phyloP scores from a whole-genome alignment of 2,797 vertebrate species.

The Leucoraja ocellata region DNA sequence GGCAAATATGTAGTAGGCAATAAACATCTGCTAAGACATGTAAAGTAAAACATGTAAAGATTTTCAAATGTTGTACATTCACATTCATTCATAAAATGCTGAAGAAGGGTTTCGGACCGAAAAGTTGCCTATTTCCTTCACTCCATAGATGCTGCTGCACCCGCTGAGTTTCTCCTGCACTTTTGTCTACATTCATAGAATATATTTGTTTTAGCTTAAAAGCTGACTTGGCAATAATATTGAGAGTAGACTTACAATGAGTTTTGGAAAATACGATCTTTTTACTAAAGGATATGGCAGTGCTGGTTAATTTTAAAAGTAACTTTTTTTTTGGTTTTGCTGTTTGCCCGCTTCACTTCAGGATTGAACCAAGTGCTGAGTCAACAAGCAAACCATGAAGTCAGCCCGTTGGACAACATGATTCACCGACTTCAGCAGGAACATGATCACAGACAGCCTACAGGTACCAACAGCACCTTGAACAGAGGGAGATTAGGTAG shows the following conservation, averaged over 20 bases:
- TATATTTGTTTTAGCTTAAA: neutral
- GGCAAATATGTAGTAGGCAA: neutral
- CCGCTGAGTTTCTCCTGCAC: no score
- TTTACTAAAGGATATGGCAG: neutral
- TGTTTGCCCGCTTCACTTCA: conserved; percentile 45
- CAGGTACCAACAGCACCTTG: conserved; percentile 53
- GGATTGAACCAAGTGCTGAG: conserved; percentile 95
- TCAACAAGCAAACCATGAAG: conserved; percentile 83
- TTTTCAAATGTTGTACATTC: neutral
- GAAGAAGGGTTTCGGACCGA: no score
- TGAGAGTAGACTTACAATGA: neutral
- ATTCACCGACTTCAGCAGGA: conserved; percentile 94
- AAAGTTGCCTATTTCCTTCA: no score
- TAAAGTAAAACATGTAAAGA: neutral
- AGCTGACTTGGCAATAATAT: neutral
- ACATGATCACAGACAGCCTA: conserved; percentile 79
- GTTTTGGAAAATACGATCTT: neutral
- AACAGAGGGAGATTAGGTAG: conserved; percentile 75
- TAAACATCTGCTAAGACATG: neutral
- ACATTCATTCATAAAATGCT: no score
- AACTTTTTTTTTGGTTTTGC: neutral
- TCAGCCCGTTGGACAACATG: conserved; percentile 87
- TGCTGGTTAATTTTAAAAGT: neutral
- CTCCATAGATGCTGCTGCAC: no score
- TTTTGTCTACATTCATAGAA: no score